phyloP scores from a whole-genome alignment of 2,113 vertebrate species.

The Poicephalus meyeri region DNA sequence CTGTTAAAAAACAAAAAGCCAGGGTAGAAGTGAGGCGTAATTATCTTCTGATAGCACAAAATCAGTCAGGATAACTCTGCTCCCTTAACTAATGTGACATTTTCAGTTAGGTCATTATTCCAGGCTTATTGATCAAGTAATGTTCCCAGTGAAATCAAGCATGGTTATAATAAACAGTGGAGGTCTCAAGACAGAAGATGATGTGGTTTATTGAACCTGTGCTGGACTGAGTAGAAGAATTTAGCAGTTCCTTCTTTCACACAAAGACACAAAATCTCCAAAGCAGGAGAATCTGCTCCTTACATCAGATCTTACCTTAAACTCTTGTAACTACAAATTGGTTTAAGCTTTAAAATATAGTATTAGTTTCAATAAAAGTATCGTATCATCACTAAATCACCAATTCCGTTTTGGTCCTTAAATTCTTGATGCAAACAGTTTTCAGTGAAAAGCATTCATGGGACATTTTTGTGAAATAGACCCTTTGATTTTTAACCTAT shows the following conservation, averaged over 20 bases:
- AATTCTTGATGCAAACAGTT: not conserved
- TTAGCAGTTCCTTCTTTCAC: not conserved
- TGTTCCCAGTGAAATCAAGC: not conserved
- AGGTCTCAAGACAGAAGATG: not conserved
- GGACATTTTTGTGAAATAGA: not conserved
- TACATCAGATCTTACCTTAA: not conserved
- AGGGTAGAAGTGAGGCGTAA: not conserved
- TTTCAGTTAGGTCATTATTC: not conserved
- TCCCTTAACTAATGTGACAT: not conserved
- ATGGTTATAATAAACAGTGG: not conserved
- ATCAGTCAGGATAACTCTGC: not conserved
- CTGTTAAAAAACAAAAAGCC: constrained; percentile 62
- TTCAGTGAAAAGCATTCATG: not conserved
- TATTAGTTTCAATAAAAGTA: not conserved
- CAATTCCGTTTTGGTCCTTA: not conserved
- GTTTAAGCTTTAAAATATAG: not conserved
- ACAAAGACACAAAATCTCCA: not conserved
- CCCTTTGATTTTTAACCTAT: not conserved
- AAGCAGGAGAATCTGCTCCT: not conserved
- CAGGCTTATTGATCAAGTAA: not conserved
- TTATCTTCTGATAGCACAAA: not conserved
- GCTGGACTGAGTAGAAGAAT: not conserved
- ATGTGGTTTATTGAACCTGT: not conserved
- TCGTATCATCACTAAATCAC: not conserved
- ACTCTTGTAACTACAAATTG: not conserved